A percentile compares a stretch with the other conserved stretches of the same genome.
Evolutionary conservation across 2,113 vertebrate species (phyloP).

Genomic region (Austrofundulus limnaeus): DNA sequence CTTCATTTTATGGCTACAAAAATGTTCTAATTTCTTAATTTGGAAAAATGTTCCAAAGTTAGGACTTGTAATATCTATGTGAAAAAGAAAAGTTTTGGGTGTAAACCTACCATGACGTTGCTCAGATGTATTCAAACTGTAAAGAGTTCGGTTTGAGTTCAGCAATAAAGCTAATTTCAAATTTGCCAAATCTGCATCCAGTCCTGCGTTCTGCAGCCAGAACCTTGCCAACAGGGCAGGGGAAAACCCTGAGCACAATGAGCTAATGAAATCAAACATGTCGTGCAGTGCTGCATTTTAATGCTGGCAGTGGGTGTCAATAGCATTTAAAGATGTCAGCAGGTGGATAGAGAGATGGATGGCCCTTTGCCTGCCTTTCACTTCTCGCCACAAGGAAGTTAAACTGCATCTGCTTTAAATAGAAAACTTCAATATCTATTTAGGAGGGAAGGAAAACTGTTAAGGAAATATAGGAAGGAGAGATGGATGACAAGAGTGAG

Average conservation of each 20-base stretch:
- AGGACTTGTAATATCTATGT: too few species aligned
- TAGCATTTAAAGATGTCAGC: conserved; percentile 79
- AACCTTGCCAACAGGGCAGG: conserved; percentile 42
- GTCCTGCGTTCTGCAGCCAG: conserved; percentile 55
- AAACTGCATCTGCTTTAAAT: conserved; percentile 75
- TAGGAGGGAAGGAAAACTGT: conserved; percentile 46
- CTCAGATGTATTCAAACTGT: not conserved
- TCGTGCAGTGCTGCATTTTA: conserved; percentile 77
- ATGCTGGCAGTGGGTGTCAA: conserved; percentile 74
- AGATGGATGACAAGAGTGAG: conserved; percentile 31
- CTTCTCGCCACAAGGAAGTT: conserved; percentile 71
- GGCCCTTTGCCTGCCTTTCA: conserved; percentile 76
- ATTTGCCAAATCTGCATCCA: conserved; percentile 63
- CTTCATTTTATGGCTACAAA: too few species aligned
- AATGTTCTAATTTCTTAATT: too few species aligned
- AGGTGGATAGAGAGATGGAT: conserved; percentile 78
- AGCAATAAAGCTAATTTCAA: conserved; percentile 28
- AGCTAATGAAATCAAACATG: conserved; percentile 78
- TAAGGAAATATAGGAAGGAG: conserved; percentile 34
- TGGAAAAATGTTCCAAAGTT: too few species aligned
- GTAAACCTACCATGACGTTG: not conserved
- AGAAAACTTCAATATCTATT: conserved; percentile 81
- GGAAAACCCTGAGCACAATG: conserved; percentile 61
- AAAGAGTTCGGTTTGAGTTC: conserved; percentile 4
- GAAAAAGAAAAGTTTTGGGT: not conserved